Conservation (phyloP, 2,797 vertebrate genomes). For the Gymnodraco acuticeps region DNA sequence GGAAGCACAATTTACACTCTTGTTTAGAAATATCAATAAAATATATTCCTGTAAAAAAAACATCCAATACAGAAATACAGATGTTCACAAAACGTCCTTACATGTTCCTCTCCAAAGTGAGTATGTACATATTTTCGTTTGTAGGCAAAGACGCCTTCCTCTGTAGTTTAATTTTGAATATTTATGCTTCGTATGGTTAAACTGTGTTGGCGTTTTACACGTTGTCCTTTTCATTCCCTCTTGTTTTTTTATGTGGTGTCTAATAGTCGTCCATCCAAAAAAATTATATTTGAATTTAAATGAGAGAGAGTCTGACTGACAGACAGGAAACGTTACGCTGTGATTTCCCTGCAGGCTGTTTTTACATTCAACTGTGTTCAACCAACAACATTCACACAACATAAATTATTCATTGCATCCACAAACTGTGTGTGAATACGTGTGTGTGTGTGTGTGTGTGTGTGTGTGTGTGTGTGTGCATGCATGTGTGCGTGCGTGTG, state of each 20-base stretch:
- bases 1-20: not conserved
- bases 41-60: no score
- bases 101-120: not conserved
- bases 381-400: slow-evolving; percentile 68
- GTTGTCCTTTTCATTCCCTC: not conserved
- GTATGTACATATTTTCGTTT: not conserved
- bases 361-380: slow-evolving; percentile 73
- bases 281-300: slow-evolving; percentile 41
- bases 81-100: no score
- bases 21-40: no score
- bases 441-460: not conserved
- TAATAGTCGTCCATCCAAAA: slow-evolving; percentile 30
- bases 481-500: not conserved
- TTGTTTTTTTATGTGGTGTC: slow-evolving; percentile 2
- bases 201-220: not conserved
- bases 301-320: slow-evolving; percentile 37
- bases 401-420: slow-evolving; percentile 74
- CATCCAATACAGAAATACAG: no score
- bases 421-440: slow-evolving; percentile 22
- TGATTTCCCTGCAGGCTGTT: slow-evolving; percentile 70
- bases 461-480: slow-evolving; percentile 8
- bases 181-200: not conserved
- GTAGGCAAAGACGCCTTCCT: not conserved
- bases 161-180: not conserved
- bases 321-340: slow-evolving; percentile 52